Percentiles rank a stretch among this genome's conserved stretches.
phyloP scores from a whole-genome alignment of 2,888 invertebrate species.

The Tanypteryx hageni region DNA sequence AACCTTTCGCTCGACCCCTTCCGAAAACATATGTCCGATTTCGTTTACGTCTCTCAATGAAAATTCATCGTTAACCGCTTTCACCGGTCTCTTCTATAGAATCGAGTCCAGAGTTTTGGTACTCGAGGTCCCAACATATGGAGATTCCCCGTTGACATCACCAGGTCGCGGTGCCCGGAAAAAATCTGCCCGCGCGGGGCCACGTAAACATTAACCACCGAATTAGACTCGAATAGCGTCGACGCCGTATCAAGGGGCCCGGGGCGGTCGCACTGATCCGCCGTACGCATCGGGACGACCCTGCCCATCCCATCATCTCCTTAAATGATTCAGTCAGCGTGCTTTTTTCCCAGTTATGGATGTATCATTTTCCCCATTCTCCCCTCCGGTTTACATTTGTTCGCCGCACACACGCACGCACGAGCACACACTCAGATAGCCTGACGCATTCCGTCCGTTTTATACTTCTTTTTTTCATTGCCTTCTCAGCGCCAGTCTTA shows the following conservation, averaged over 20 bases:
- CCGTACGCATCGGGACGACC: not conserved
- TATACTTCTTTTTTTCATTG: constrained; percentile 14
- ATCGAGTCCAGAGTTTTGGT: too few species aligned
- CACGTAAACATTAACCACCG: too few species aligned
- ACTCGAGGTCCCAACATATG: too few species aligned
- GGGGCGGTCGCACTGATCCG: not conserved
- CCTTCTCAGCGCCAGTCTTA: constrained; percentile 58
- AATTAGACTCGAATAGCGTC: too few species aligned
- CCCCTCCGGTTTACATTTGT: constrained; percentile 44
- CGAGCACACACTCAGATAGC: not conserved
- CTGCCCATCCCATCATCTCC: not conserved
- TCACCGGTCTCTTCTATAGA: too few species aligned
- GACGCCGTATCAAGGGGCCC: too few species aligned
- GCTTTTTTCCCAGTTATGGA: not conserved
- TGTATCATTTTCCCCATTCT: constrained; percentile 18
- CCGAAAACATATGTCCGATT: too few species aligned
- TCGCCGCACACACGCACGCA: not conserved
- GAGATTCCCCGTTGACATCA: not conserved
- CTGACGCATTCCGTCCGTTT: constrained; percentile 54
- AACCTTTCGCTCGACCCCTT: too few species aligned
- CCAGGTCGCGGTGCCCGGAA: not conserved
- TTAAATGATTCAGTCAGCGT: constrained; percentile 9
- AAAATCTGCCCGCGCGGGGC: not conserved
- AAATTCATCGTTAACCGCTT: too few species aligned
- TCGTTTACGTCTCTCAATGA: too few species aligned